Conservation (phyloP, 2,797 vertebrate species). For the Australoheros facetus region DNA sequence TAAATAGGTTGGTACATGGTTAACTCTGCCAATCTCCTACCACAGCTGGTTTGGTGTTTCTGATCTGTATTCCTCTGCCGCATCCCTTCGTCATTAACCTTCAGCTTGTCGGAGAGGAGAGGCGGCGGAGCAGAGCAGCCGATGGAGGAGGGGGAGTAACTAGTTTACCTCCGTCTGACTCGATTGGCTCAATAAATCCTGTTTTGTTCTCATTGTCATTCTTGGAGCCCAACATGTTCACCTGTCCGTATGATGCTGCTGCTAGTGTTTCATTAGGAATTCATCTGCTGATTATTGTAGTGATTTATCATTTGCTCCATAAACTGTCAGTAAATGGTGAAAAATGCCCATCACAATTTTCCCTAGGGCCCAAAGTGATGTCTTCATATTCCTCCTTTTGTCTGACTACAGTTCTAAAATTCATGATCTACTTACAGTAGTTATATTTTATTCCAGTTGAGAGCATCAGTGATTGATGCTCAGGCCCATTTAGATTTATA, state of each 20-base stretch:
- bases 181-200: constrained; percentile 31
- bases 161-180: constrained; percentile 46
- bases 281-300: not conserved
- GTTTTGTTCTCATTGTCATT: constrained; percentile 29
- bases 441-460: not conserved
- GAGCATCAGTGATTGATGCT: not conserved
- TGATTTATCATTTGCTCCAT: not conserved
- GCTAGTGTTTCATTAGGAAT: not conserved
- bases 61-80: constrained; percentile 63
- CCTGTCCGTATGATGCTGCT: constrained; percentile 5
- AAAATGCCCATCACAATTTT: not conserved
- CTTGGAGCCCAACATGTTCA: not conserved
- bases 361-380: not conserved
- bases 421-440: not conserved
- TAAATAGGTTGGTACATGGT: not conserved
- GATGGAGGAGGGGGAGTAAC: constrained; percentile 51
- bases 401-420: not conserved
- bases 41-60: constrained; percentile 55
- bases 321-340: not conserved
- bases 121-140: constrained; percentile 26
- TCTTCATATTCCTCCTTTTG: not conserved
- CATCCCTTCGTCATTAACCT: constrained; percentile 77
- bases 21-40: constrained; percentile 41
- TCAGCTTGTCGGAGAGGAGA: constrained; percentile 66
- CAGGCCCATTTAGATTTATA: not conserved